A percentile compares a stretch with the other conserved stretches of the same genome.
Conservation (phyloP, 2,797 vertebrate genomes). For the Botia kubotai region DNA sequence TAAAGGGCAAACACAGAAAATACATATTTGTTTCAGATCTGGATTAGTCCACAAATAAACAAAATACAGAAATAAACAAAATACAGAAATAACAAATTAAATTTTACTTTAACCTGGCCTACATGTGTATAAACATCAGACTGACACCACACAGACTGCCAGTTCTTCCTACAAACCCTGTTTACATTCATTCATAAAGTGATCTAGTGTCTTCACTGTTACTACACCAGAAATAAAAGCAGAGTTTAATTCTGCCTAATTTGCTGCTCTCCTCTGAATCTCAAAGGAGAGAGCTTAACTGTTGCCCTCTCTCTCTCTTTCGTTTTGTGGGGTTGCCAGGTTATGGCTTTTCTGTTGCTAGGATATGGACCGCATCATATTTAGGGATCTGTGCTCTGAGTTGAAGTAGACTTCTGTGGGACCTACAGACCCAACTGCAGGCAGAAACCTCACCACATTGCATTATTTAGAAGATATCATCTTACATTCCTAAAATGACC, state of each 20-base stretch:
- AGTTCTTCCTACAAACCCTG: too few relatives aligned
- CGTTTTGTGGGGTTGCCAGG: constrained; percentile 28
- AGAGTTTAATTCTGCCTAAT: constrained; percentile 18
- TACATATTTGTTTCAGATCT: neutral
- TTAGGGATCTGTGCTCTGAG: constrained; percentile 2
- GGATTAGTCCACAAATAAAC: neutral
- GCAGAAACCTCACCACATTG: neutral
- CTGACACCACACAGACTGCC: neutral
- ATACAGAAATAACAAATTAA: neutral
- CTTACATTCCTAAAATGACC: neutral
- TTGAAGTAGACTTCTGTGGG: constrained; percentile 9
- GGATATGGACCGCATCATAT: constrained; percentile 32
- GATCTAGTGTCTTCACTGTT: neutral
- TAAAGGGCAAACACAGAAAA: neutral
- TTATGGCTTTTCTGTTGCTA: constrained; percentile 50
- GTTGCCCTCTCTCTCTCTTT: neutral
- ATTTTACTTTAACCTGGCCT: neutral
- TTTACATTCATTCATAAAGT: neutral
- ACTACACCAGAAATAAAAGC: neutral
- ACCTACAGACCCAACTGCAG: neutral
- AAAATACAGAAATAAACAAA: neutral
- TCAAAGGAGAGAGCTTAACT: neutral
- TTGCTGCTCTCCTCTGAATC: neutral
- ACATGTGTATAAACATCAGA: too few relatives aligned
- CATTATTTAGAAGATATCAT: neutral